Base-by-base conservation (phyloP, 2,888 invertebrate genomes). In the Cistogaster globosa region DNA sequence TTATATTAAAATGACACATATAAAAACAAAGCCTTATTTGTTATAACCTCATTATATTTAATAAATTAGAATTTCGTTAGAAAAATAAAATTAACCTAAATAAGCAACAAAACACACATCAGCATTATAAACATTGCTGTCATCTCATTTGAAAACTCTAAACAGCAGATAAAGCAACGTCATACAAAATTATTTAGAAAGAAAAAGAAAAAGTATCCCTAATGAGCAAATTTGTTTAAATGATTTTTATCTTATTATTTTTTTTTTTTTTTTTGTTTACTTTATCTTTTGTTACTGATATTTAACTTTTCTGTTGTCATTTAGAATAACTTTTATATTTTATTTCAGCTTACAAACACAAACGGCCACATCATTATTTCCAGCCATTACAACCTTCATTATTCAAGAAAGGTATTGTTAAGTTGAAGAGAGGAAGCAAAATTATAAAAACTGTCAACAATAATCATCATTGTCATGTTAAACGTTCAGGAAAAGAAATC, bases 151-250 rank as follows among this genome's bases (percentile, higher is more conserved):
- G 3, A 20, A 67, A 76, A 32, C 20, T 67, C 6, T 26, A 26
- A 26, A 32, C 60, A 42, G n/a, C 26, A 26, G 3, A 18, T 22
- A 74, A 55, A 74, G 36, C 26, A 80, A n/a, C 20, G 8, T 26
- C 42, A 32, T 11, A 6, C 1, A n/a, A 12, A 26, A 67, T 8
- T 18, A 53, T 51, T n/a, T 42, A 26, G 26, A 42, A 42, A 18
- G 51, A 7, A 16, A n/a, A 69, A 45, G 62, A 42, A 42, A 20
- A 26, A 26, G 12, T 20, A n/a, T 20, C 12, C 62, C 76, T 85
- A 82, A 85, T 85, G 71, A 82, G 85, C 78, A 85, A 79, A 85
- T 79, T 82, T 85, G 78, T 79, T 82, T 75, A 78, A 85, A 82
- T 71, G 62, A 60, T 85, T 75, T 75, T 71, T 63, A 74, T 53